These are phyloP conservation scores for Panulirus ornatus DNA, from an alignment of 1,140 invertebrate species.

Conservation along the genomic window DNA sequence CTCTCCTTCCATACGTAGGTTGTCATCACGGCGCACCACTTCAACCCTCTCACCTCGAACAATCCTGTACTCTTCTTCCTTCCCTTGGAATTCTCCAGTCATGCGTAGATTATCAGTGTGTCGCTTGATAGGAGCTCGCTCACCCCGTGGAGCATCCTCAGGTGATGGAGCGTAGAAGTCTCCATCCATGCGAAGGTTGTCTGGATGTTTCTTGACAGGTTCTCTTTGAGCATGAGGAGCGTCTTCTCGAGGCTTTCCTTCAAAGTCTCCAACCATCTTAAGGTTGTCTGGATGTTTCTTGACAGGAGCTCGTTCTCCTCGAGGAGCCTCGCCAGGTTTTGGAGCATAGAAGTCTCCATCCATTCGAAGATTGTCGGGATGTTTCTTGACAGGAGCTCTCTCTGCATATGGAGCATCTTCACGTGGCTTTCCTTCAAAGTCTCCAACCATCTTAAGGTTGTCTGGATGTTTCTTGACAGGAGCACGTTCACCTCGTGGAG, in stretches of 20 bases:
- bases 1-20: conserved; percentile 53
- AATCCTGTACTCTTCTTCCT: conserved; percentile 77
- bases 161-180: conserved; percentile 44
- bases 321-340: conserved; percentile 29
- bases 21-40: conserved; percentile 74
- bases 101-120: conserved; percentile 81
- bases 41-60: conserved; percentile 79
- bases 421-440: conserved; percentile 39
- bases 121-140: conserved; percentile 78
- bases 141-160: conserved; percentile 70
- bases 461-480: conserved; percentile 78
- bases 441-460: conserved; percentile 43
- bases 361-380: conserved; percentile 51
- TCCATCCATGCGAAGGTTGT: conserved; percentile 53
- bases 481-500: conserved; percentile 80
- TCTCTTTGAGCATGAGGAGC: conserved; percentile 36
- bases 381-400: conserved; percentile 48
- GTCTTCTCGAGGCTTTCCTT: conserved; percentile 50
- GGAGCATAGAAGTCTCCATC: conserved; percentile 53
- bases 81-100: conserved; percentile 82
- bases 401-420: conserved; percentile 49
- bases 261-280: conserved; percentile 45
- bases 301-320: conserved; percentile 38
- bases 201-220: conserved; percentile 53
- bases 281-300: conserved; percentile 53